Base-by-base conservation (phyloP, 1,140 invertebrate genomes). In the Papilio aristodemus region DNA sequence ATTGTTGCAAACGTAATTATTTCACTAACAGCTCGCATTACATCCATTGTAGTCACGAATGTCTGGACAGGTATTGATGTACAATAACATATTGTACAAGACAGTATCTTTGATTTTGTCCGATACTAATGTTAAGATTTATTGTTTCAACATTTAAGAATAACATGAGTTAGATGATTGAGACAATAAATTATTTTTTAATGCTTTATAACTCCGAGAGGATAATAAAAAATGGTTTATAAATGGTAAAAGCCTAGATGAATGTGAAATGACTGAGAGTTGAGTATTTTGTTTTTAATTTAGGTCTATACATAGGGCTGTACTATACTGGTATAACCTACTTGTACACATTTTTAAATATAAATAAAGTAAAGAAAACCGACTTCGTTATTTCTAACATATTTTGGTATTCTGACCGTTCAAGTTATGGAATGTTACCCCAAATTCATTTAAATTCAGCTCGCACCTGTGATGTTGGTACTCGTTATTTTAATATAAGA, bases 1-100 rank as follows among this genome's bases (percentile, higher is more conserved):
- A 90, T 86, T 86, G 89, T 89, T 78, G 84, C 86, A 87, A 90
- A 89, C 83, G 87, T 85, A 87, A 91, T 90, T 91, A 89, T 90
- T 91, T 19, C 36, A 37, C 46, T 54, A 54, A 54, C 46, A 25
- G 19, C 19, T 54, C 46, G 19, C 11, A 13, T 54, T 54, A 54
- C 46, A 54, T 54, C 46, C 46, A 54, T 54, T 54, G 22, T 54
- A 54, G 19, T 54, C 46, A 13, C 10, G 19, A 54, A 54, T 11
- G 17, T 22, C 19, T 54, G 19, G 46, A 11, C 46, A 54, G 46
- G 22, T 19, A 54, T 54, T 54, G 46, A 54, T 54, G 22, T 54
- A 25, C 17, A 11, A 32, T 54, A 19, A 54, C 9, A 54, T 54
- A 22, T 54, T 54, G 19, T 54, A 22, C 22, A 17, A 54, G 9